Evolutionary conservation across 2,797 vertebrate species (phyloP).

Genomic region (Danio choprae): DNA sequence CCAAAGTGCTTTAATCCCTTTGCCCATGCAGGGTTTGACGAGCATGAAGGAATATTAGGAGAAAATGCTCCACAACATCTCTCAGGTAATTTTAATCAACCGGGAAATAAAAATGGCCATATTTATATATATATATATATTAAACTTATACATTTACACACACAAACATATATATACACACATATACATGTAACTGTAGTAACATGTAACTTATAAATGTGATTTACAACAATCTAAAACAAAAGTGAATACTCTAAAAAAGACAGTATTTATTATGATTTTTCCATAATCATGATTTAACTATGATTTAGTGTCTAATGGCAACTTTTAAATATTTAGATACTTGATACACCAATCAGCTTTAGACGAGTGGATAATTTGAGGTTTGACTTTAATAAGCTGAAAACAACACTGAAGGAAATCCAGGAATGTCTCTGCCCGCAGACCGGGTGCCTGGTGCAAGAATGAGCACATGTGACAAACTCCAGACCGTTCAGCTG

Average conservation of each 20-base stretch:
- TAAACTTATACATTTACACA: too few species aligned
- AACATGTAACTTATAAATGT: too few species aligned
- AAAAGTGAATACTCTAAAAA: too few species aligned
- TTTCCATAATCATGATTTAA: neutral
- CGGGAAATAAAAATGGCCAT: too few species aligned
- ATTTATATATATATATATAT: too few species aligned
- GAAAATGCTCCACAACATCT: constrained; percentile 54
- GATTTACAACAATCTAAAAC: too few species aligned
- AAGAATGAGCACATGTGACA: constrained; percentile 81
- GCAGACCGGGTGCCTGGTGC: constrained; percentile 71
- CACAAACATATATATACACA: too few species aligned
- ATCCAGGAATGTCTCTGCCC: constrained; percentile 56
- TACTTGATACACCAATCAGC: neutral
- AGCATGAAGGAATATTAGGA: constrained; percentile 54
- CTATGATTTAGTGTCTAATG: neutral
- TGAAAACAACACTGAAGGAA: constrained; percentile 65
- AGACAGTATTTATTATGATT: neutral
- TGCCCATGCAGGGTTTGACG: constrained; percentile 47
- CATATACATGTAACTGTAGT: too few species aligned
- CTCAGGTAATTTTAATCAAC: neutral
- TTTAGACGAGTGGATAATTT: constrained; percentile 42
- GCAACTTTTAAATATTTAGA: neutral
- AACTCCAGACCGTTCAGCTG: constrained; percentile 75
- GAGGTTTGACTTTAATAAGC: constrained; percentile 55
- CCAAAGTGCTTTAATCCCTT: constrained; percentile 64